These are phyloP conservation scores for Monodelphis domestica DNA, from an alignment of 2,797 vertebrate species.

Conservation along the genomic window DNA sequence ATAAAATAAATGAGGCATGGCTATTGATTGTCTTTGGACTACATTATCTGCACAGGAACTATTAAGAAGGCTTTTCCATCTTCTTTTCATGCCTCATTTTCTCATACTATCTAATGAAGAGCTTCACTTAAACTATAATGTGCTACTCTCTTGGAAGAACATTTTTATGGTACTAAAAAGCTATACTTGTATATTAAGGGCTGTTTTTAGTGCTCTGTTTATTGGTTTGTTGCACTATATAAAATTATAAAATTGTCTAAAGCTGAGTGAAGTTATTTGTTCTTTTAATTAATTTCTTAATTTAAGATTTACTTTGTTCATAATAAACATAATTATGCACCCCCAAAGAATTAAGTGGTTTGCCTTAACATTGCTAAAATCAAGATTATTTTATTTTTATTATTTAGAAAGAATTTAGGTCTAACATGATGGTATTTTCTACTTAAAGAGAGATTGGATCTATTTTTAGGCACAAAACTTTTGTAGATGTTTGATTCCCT, in stretches of 20 bases:
- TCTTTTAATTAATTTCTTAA: constrained; percentile 80
- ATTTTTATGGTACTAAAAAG: constrained; percentile 82
- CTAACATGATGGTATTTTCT: not conserved
- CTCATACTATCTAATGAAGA: constrained; percentile 90
- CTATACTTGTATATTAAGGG: constrained; percentile 77
- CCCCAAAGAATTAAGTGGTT: not conserved
- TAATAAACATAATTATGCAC: not conserved
- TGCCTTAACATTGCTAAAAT: not conserved
- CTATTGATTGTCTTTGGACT: constrained; percentile 89
- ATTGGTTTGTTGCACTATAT: constrained; percentile 72
- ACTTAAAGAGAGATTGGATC: not conserved
- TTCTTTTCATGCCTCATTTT: constrained; percentile 91
- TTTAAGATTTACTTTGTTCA: constrained; percentile 67
- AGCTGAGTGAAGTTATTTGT: constrained; percentile 45
- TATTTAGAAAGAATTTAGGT: not conserved
- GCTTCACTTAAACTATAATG: constrained; percentile 85
- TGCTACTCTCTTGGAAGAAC: constrained; percentile 79
- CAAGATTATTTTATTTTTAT: not conserved
- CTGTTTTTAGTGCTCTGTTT: constrained; percentile 78
- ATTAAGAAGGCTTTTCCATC: constrained; percentile 85
- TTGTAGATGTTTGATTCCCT: not conserved
- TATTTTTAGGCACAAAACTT: not conserved
- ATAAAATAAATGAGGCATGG: constrained; percentile 92
- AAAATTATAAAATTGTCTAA: constrained; percentile 73
- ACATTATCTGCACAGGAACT: constrained; percentile 85